A percentile compares a stretch with the other conserved stretches of the same genome.
These are phyloP conservation scores for Loriculus beryllinus DNA, from an alignment of 2,797 vertebrate genomes.

Conservation along the genomic window DNA sequence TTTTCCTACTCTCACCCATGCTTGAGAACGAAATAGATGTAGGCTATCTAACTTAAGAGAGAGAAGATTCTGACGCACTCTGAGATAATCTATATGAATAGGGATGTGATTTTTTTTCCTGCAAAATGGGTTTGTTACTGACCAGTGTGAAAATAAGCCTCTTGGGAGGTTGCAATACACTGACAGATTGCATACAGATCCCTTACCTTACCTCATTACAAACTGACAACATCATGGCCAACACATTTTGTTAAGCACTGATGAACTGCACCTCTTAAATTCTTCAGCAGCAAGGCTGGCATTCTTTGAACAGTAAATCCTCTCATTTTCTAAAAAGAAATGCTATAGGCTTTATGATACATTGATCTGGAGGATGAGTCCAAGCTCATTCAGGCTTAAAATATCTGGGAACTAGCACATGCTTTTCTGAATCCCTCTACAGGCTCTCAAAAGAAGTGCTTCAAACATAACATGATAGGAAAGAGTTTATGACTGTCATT, in stretches of 20 bases:
- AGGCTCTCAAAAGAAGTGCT: constrained; percentile 21
- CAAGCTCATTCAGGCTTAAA: constrained; percentile 60
- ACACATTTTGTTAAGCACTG: constrained; percentile 25
- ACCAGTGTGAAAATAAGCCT: not conserved
- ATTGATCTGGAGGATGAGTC: constrained; percentile 39
- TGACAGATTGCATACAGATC: not conserved
- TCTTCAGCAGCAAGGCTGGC: constrained; percentile 29
- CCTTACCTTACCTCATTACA: constrained; percentile 19
- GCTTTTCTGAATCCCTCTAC: constrained; percentile 28
- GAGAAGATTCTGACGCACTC: not conserved
- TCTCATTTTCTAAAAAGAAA: constrained; percentile 47
- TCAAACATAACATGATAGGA: constrained; percentile 24
- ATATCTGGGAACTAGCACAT: constrained; percentile 42
- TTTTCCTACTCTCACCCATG: not conserved
- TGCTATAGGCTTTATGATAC: constrained; percentile 13
- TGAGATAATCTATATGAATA: not conserved
- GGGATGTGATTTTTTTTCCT: not conserved
- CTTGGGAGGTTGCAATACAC: not conserved
- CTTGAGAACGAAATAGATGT: not conserved
- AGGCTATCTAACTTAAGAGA: not conserved
- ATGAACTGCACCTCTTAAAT: constrained; percentile 40
- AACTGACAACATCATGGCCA: constrained; percentile 32
- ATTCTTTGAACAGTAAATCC: constrained; percentile 49
- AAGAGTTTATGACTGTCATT: not conserved
- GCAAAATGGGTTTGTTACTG: not conserved